Evolutionary conservation across 2,888 invertebrate species (phyloP), one percentile per base, ranked within the genome.

Genomic region (Dioctria rufipes): DNA sequence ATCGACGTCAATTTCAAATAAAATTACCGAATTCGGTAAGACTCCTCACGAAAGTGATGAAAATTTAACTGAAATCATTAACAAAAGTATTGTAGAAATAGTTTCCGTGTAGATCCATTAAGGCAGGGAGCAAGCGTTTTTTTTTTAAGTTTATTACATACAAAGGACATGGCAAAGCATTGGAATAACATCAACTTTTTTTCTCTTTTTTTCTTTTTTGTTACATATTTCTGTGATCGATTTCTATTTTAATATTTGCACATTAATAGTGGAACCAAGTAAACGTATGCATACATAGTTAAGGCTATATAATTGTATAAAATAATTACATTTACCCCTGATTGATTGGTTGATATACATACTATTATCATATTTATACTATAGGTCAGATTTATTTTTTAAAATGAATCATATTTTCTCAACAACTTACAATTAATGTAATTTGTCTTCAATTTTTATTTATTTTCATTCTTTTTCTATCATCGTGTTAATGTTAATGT

Each of bases 21-120:
- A 77, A 77, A 25, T 46, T 46, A 46, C 63, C 3, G 46, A 42
- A 13, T 37, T 25, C 1, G 25, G 82, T 78, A 5, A 81, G 78
- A 25, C 80, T 67, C 54, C 85, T 63, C 91, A 90, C 67, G 90
- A 91, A 80, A 90, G 90, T 85, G 92, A 91, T 84, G 95, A 95
- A 86, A 96, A 96, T 88, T 96, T 96, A 87, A 96, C 96, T 78
- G 96, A 96, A 90, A 95, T 97, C 86, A 96, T 96, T 85, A 96
- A 96, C 89, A 96, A 96, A 90, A 95, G 95, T 83, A 96, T 96
- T 92, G 96, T 96, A 87, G 96, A 96, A 89, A 96, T 95, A 85
- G 96, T 95, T 86, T 94, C 94, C 86, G 95, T 95, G 90, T 95
- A 93, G 46, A 58, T 25, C 25, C 25, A 25, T 25, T 25, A 25